These are phyloP conservation scores for Alethe diademata DNA, from an alignment of 2,113 vertebrate genomes.

Conservation along the genomic window DNA sequence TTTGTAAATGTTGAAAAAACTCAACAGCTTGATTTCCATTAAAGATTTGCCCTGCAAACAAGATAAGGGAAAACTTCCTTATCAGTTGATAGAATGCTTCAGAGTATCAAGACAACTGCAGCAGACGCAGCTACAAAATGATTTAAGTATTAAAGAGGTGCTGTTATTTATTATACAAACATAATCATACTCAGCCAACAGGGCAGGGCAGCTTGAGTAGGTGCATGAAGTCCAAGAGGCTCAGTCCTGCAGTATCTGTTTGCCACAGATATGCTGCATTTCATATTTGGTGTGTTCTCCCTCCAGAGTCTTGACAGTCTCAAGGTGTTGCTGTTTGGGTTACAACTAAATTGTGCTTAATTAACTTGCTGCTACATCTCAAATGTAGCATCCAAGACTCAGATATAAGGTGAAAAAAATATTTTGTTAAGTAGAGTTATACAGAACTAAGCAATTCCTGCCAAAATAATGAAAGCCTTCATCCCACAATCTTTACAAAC, in stretches of 20 bases:
- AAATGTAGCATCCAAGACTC: not conserved
- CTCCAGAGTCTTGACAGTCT: not conserved
- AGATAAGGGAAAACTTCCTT: not conserved
- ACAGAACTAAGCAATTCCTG: not conserved
- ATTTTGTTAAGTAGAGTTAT: not conserved
- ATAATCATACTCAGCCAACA: fast-evolving
- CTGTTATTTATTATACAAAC: not conserved
- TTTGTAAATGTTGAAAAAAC: not conserved
- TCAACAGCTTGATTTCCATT: not conserved
- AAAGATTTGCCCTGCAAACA: not conserved
- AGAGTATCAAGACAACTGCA: not conserved
- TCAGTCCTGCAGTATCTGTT: not conserved
- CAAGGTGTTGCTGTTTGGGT: not conserved
- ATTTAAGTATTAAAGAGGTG: not conserved
- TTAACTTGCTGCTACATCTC: not conserved
- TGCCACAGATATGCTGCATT: not conserved
- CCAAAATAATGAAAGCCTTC: not conserved
- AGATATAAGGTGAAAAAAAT: not conserved
- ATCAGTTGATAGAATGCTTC: not conserved
- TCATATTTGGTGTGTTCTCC: not conserved
- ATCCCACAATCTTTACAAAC: not conserved
- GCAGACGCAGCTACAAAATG: not conserved
- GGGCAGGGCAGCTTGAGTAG: not conserved
- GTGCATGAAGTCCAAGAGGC: not conserved
- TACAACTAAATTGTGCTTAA: not conserved